Base-by-base conservation (phyloP, 2,797 vertebrate genomes). In the Acrossocheilus wenchowensis region DNA sequence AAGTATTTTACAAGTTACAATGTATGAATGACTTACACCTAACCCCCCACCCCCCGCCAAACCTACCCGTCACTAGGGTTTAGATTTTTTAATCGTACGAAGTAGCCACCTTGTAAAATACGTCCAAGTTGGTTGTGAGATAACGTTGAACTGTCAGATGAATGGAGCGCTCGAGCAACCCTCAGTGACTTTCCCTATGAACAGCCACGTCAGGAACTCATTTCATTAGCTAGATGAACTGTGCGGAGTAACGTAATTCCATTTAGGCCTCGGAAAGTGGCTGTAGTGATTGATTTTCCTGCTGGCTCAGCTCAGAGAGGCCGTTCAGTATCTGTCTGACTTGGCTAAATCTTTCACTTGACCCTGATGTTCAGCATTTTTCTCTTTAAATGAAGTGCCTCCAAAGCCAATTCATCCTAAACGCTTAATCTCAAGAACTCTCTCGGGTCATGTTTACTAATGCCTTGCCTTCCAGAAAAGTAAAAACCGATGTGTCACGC, bases 211-310 rank as follows among this genome's bases (percentile, higher is more conserved):
- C 45, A 41, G 60, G 74, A 79, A 26, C 78, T 79, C 81, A 74
- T 89, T 87, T 54, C 84, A 89, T 88, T 87, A 88, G 62, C 15
- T 62, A 2, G 78, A 82, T 86, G 41, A 88, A 84, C 78, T 12
- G 19, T 26, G 6, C 60, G 15, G 30, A 87, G 69, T 34, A 26
- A 86, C 26, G 30, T 48, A 82, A 75, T 84, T 75, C 36, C 57
- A 64, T 84, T 84, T 34, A 12, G 41, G 50, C 41, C 62, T 85
- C 9, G 30, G 41, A 78, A 21, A 66, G 78, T 60, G 30, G 68
- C 72, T 43, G 30, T 17, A 83, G 73, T 82, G 78, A 87, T 87
- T 81, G 72, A 73, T 88, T 86, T 83, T 34, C 45, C 23, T 75
- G 78, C 82, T 82, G 17, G 11, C 86, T 85, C 57, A 82, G 73